phyloP scores from a whole-genome alignment of 2,113 vertebrate genomes.

The Pterocles orientalis region DNA sequence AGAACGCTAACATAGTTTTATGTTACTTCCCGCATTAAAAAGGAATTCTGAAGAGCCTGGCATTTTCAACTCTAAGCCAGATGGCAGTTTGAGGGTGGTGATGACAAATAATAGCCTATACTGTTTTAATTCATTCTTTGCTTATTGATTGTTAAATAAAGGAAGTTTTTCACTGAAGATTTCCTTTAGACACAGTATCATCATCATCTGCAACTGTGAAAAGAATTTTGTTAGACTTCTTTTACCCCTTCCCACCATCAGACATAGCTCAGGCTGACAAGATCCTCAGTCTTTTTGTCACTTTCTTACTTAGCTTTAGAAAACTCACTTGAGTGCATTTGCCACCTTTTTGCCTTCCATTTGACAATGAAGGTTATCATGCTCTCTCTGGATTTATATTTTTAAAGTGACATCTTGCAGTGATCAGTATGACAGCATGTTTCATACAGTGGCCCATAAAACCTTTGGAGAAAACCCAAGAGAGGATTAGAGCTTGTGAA shows the following conservation, averaged over 20 bases:
- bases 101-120: not conserved
- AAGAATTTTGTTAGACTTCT: not conserved
- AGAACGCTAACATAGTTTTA: not conserved
- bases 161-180: not conserved
- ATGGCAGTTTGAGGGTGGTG: not conserved
- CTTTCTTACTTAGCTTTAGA: not conserved
- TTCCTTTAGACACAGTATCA: not conserved
- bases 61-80: not conserved
- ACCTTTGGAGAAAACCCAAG: constrained; percentile 7
- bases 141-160: not conserved
- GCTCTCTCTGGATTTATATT: not conserved
- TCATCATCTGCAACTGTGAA: not conserved
- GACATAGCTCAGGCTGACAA: not conserved
- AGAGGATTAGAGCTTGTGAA: constrained; percentile 32
- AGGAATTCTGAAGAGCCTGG: not conserved
- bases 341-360: constrained; percentile 5
- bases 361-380: constrained; percentile 43
- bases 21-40: not conserved
- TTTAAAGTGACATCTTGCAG: constrained; percentile 23
- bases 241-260: not conserved
- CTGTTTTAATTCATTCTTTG: not conserved
- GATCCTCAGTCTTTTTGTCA: constrained; percentile 5
- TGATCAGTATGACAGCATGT: constrained; percentile 20
- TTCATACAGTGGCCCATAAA: constrained; percentile 12
- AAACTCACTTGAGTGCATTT: not conserved